Evolutionary conservation across 1,140 invertebrate genomes (phyloP).

Genomic region (Lasaia peninsularis): DNA sequence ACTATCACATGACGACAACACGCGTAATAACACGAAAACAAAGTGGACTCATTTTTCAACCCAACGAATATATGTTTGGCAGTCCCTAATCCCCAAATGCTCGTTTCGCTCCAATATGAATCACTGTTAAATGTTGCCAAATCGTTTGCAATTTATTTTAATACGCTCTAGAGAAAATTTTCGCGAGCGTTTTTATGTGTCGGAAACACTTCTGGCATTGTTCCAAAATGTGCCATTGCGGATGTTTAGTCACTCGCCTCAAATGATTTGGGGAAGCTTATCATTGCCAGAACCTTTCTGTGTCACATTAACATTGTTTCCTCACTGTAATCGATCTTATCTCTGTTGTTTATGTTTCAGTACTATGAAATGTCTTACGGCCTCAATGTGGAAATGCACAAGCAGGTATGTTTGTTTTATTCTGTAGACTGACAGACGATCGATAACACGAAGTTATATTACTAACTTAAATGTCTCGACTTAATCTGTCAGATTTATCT

Average conservation of each 20-base stretch:
- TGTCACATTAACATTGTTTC: slow-evolving; percentile 54
- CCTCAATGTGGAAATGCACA: slow-evolving; percentile 99
- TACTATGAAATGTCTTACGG: slow-evolving; percentile 99
- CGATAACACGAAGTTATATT: background rate
- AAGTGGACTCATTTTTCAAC: slow-evolving; percentile 42
- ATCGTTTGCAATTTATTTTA: slow-evolving; percentile 76
- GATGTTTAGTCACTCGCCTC: slow-evolving; percentile 74
- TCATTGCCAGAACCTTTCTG: slow-evolving; percentile 61
- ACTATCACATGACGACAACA: slow-evolving; percentile 9
- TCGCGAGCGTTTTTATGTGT: slow-evolving; percentile 73
- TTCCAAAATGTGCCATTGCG: slow-evolving; percentile 61
- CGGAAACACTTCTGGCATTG: slow-evolving; percentile 69
- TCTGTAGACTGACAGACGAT: background rate
- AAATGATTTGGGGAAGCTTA: slow-evolving; percentile 70
- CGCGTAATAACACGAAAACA: slow-evolving; percentile 21
- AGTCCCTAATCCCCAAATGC: slow-evolving; percentile 60
- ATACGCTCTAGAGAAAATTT: slow-evolving; percentile 73
- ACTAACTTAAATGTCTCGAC: background rate
- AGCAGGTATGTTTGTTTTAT: slow-evolving; percentile 89
- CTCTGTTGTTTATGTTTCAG: slow-evolving; percentile 84
- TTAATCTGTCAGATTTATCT: background rate
- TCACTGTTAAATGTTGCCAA: slow-evolving; percentile 76
- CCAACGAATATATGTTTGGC: slow-evolving; percentile 58
- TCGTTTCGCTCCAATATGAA: slow-evolving; percentile 67
- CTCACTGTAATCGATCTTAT: slow-evolving; percentile 50